Conservation (phyloP, 2,797 vertebrate species). For the Antennarius maculatus region DNA sequence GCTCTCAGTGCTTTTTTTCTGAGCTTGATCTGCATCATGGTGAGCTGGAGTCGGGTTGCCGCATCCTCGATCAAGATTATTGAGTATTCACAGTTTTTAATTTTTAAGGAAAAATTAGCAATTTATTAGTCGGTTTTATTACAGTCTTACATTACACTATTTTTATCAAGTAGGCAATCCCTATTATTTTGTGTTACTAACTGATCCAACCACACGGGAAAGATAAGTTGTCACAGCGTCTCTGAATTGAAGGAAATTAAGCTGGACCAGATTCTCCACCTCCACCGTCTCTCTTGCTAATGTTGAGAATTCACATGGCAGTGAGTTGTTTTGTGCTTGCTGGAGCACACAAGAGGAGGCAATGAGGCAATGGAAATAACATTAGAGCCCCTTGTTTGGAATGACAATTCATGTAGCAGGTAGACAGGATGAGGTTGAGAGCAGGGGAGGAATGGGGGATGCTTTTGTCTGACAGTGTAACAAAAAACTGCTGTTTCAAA, state of each 20-base stretch:
- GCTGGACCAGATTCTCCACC: too few relatives aligned
- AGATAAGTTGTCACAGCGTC: background rate
- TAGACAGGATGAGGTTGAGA: slow-evolving; percentile 14
- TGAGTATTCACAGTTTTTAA: slow-evolving; percentile 8
- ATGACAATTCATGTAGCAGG: slow-evolving; percentile 48
- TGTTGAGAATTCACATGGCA: slow-evolving; percentile 54
- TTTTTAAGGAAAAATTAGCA: slow-evolving; percentile 20
- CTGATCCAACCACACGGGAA: background rate
- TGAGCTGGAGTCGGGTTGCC: slow-evolving; percentile 25
- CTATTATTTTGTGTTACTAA: background rate
- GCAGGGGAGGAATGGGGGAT: background rate
- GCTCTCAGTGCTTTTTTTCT: slow-evolving; percentile 27
- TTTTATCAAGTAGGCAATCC: slow-evolving; percentile 5
- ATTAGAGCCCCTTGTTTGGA: slow-evolving; percentile 67
- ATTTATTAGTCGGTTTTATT: background rate
- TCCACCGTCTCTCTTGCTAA: slow-evolving; percentile 26
- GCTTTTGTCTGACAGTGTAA: slow-evolving; percentile 37
- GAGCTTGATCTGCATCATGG: slow-evolving; percentile 29
- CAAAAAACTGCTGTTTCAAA: slow-evolving; percentile 55
- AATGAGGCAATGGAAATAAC: slow-evolving; percentile 73
- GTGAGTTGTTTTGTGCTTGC: slow-evolving; percentile 65
- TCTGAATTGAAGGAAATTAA: slow-evolving; percentile 16
- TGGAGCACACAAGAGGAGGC: slow-evolving; percentile 60
- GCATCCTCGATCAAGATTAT: slow-evolving; percentile 18
- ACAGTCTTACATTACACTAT: background rate